Evolutionary conservation across 2,888 invertebrate species (phyloP), one percentile per base, ranked within the genome.

Genomic region (Eurytoma adleriae): DNA sequence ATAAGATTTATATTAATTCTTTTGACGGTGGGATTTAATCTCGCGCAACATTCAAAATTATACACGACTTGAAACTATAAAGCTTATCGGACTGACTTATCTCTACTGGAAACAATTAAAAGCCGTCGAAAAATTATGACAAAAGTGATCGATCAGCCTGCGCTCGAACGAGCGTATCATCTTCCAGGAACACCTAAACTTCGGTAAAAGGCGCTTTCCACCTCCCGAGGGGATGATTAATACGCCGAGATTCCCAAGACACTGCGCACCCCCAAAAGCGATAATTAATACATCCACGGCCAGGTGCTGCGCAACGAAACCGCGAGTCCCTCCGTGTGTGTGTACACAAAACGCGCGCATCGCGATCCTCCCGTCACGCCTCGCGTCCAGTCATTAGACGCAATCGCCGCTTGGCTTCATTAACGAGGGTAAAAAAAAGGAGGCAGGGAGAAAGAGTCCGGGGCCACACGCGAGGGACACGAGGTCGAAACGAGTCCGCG

Each of bases 361-460:
- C 88, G 90, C 89, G 88, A 90, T 90, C 90, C 89, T 88, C 79
- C 83, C 85, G 87, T 89, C 90, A 88, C 90, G 89, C 90, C 90
- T 87, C 85, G 85, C 88, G 87, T 88, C 88, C 87, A 87, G 89
- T 89, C 89, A 88, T 86, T 89, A 87, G 88, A 87, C 86, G 52
- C 73, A 86, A 87, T 86, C 86, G 59, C 70, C 57, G 83, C 84
- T 40, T 40, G 40, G 40, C 85, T 88, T 89, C 88, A 88, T 89
- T 90, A 89, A 90, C 89, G 88, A 90, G 86, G 84, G 86, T 78
- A n/a, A 40, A 30, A 30, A 18, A 12, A 48, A n/a, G 16, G 13
- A 13, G n/a, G 48, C 18, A 18, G 3, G 64, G 18, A 73, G 69
- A 84, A n/a, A 10, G 67, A 18, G 16, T 70, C 82, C 81, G 83